Evolutionary conservation across 2,113 vertebrate genomes (phyloP), one percentile per base, ranked within the genome.

Genomic region (Tragelaphus strepsiceros): DNA sequence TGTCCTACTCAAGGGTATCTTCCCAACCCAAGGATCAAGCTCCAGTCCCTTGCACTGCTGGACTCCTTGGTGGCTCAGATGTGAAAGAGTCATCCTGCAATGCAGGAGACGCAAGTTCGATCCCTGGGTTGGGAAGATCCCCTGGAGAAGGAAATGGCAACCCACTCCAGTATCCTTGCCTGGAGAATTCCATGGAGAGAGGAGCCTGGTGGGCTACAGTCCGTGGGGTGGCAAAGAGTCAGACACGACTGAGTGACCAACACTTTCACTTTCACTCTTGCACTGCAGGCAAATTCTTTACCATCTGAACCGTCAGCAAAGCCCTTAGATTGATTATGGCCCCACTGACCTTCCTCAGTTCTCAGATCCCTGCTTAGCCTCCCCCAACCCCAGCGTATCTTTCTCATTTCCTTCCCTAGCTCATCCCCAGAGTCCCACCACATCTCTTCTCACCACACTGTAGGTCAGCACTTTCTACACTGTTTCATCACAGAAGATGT

Each of bases 401-500:
- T 77, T 16, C 19, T n/a, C 3, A 3, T 9, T 80, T 80, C 30
- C 15, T 71, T 56, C 39, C 5, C 14, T 10, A 39, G 46, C 56
- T 28, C 13, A 2, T 24, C 10, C 32, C 35, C 51, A 46, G 14
- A 16, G 9, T 54, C 82, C 6, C 1, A 2, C 15, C 22, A 39
- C 9, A 77, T 53, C 2, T n/a, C 12, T 21, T 32, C 77, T 49
- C 19, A n/a, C 7, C 9, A 56, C 32, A 17, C 12, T 14, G 13
- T 56, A 84, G 26, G 32, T 53, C 83, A 93, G 43, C 53, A 89
- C 24, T 77, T 82, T 51, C 8, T 24, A 91, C 51, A 74, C 8
- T n/a, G 21, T 54, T 56, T 84, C 39, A 77, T 88, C 86, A 91
- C 49, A 71, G 61, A 78, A 62, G 30, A 39, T 15, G 32, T 93